These are phyloP conservation scores for Trachurus trachurus DNA, from an alignment of 2,797 vertebrate species.

Conservation along the genomic window DNA sequence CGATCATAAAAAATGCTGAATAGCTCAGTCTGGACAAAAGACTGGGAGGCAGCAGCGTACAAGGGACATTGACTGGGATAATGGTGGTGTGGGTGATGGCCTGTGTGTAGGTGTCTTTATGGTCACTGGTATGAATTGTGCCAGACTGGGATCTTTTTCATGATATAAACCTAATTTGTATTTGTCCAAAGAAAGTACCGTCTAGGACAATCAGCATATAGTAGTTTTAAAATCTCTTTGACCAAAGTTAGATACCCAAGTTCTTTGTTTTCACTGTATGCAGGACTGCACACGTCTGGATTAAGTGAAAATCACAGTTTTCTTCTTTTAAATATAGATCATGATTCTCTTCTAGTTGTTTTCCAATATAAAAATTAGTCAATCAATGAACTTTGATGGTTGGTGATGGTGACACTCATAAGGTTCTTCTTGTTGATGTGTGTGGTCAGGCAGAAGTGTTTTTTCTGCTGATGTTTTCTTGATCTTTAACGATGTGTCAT, in stretches of 20 bases:
- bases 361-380: no score
- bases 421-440: neutral
- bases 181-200: constrained; percentile 19
- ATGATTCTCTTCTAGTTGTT: no score
- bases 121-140: constrained; percentile 54
- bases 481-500: neutral
- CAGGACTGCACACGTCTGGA: no score
- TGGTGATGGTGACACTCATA: neutral
- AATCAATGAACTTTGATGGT: neutral
- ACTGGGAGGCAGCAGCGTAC: constrained; percentile 59
- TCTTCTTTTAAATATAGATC: no score
- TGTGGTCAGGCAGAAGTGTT: neutral
- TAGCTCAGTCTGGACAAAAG: constrained; percentile 74
- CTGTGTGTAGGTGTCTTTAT: constrained; percentile 53
- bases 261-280: neutral
- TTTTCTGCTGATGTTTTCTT: neutral
- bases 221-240: neutral
- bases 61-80: constrained; percentile 80
- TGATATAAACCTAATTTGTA: constrained; percentile 26
- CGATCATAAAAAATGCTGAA: constrained; percentile 84
- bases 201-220: neutral
- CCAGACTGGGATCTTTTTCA: constrained; percentile 43
- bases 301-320: no score
- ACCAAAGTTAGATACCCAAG: neutral
- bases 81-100: constrained; percentile 68